phyloP scores from a whole-genome alignment of 1,140 invertebrate species.

The Penaeus vannamei region DNA sequence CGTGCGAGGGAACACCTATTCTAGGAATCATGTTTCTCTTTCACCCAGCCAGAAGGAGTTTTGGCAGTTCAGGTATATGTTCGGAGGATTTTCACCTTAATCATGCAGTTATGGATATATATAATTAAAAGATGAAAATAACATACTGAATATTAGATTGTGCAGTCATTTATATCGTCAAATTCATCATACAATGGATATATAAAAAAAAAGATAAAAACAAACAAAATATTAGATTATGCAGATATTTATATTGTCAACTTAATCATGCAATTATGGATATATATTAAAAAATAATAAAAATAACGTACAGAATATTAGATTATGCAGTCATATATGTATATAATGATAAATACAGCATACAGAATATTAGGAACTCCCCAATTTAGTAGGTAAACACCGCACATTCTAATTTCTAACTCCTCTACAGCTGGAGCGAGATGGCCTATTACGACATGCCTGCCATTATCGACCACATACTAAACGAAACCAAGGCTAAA shows the following conservation, averaged over 20 bases:
- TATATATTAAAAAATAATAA: no score
- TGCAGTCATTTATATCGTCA: not conserved
- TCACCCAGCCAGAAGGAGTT: conserved; percentile 67
- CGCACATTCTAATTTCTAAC: not conserved
- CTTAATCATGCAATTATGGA: no score
- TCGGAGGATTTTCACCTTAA: no score
- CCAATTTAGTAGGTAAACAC: not conserved
- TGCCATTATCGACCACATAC: conserved; percentile 79
- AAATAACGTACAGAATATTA: no score
- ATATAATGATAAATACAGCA: not conserved
- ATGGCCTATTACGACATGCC: conserved; percentile 83
- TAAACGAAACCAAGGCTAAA: conserved; percentile 76
- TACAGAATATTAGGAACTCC: not conserved
- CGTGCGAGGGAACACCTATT: conserved; percentile 73
- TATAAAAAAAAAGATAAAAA: conserved; percentile 13
- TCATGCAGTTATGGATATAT: not conserved
- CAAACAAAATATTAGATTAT: no score
- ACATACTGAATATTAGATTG: not conserved
- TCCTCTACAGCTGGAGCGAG: conserved; percentile 79
- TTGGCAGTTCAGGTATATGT: conserved; percentile 68
- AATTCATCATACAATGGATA: not conserved
- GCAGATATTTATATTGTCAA: no score
- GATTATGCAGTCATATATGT: no score
- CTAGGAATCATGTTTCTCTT: conserved; percentile 71
- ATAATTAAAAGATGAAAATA: not conserved